phyloP scores from a whole-genome alignment of 2,888 invertebrate genomes.

The Platycheirus rosarum region DNA sequence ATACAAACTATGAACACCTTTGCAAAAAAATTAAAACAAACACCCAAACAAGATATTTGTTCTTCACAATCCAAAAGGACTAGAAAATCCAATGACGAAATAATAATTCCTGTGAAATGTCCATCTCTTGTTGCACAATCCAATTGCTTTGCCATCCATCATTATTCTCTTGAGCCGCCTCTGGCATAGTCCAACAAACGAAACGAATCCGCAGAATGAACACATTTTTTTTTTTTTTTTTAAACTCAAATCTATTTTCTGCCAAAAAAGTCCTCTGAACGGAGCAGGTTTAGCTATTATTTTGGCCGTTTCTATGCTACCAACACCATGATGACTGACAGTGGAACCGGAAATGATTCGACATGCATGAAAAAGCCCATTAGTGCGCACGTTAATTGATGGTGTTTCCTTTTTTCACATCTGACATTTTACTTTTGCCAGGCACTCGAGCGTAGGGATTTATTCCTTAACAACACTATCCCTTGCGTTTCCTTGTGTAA shows the following conservation, averaged over 20 bases:
- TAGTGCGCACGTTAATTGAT: slow-evolving; percentile 34
- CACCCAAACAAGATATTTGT: slow-evolving; percentile 2
- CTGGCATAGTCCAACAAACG: background rate
- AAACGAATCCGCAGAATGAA: no score
- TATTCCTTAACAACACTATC: background rate
- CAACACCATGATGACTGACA: slow-evolving; percentile 46
- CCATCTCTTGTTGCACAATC: slow-evolving; percentile 24
- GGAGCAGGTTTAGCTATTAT: background rate
- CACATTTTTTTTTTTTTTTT: background rate
- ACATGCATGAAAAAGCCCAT: slow-evolving; percentile 25
- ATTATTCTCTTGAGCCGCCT: slow-evolving; percentile 10
- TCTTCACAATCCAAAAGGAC: background rate
- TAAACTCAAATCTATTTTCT: background rate
- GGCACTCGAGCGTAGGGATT: background rate
- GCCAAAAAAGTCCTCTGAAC: background rate
- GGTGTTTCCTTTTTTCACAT: slow-evolving; percentile 16
- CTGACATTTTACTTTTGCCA: slow-evolving; percentile 17
- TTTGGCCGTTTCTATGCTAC: background rate
- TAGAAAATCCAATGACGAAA: slow-evolving; percentile 5
- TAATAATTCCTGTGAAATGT: slow-evolving; percentile 24
- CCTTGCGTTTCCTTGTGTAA: background rate
- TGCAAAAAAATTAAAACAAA: slow-evolving; percentile 5
- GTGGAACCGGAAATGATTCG: slow-evolving; percentile 37
- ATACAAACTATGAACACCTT: no score
- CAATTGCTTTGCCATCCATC: slow-evolving; percentile 20